Conservation (phyloP, 2,797 vertebrate species). For the Diceros bicornis region DNA sequence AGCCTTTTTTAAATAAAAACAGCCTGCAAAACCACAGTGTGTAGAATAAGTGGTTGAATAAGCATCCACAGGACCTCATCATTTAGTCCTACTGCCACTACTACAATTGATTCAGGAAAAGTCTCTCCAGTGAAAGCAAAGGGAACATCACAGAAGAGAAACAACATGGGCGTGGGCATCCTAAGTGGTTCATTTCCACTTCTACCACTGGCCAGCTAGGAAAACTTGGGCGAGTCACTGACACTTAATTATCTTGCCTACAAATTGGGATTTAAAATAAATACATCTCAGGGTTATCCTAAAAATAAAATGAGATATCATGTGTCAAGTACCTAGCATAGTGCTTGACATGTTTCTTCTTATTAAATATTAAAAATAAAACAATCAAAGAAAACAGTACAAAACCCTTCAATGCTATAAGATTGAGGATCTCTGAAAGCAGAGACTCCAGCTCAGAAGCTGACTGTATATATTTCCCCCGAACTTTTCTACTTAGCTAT, state of each 20-base stretch:
- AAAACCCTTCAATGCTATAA: not conserved
- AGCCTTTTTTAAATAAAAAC: not conserved
- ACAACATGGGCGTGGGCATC: accelerated
- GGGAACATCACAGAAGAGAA: not conserved
- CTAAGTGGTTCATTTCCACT: not conserved
- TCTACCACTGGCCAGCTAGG: not conserved
- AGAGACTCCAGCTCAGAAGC: not conserved
- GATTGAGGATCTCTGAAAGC: not conserved
- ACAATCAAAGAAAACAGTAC: not conserved
- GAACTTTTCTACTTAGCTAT: not conserved
- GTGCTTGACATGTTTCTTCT: not conserved
- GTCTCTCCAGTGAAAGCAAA: not conserved
- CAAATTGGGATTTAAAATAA: not conserved
- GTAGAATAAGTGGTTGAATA: not conserved
- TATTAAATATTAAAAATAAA: conserved; percentile 39
- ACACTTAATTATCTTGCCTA: not conserved
- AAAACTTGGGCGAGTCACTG: not conserved
- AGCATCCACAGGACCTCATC: not conserved
- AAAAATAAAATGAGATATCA: not conserved
- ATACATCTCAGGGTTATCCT: not conserved
- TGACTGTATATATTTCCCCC: not conserved
- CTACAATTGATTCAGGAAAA: not conserved
- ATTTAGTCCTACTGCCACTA: accelerated
- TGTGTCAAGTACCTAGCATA: not conserved
- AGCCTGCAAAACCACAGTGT: not conserved